Evolutionary conservation across 2,797 vertebrate genomes (phyloP).

Genomic region (Phataginus tetradactyla): DNA sequence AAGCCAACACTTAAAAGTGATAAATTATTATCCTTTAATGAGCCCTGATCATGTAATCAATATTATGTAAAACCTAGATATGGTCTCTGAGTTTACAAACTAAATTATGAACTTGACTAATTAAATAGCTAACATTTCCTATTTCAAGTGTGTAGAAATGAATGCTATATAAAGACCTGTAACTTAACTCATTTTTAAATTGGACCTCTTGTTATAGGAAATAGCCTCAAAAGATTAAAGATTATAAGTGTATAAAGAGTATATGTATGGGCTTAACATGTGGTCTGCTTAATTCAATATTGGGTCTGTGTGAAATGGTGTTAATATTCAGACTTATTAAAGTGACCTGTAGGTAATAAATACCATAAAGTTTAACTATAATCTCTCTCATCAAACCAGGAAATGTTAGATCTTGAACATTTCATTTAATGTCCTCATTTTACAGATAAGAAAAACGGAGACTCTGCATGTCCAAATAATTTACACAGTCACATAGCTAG

Average conservation of each 20-base stretch:
- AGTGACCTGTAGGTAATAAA: not conserved
- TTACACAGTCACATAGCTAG: not conserved
- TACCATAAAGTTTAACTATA: not conserved
- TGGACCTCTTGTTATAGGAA: conserved; percentile 70
- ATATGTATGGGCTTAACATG: conserved; percentile 18
- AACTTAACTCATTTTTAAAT: conserved; percentile 77
- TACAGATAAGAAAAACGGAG: not conserved
- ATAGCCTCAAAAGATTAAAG: conserved; percentile 59
- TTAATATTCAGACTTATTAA: not conserved
- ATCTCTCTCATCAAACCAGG: conserved; percentile 1
- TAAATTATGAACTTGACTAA: conserved; percentile 80
- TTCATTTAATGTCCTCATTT: conserved; percentile 18
- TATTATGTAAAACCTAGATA: conserved; percentile 82
- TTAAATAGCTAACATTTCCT: conserved; percentile 80
- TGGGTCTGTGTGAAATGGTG: not conserved
- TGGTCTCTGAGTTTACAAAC: conserved; percentile 83
- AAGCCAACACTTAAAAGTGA: conserved; percentile 75
- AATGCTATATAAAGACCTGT: conserved; percentile 71
- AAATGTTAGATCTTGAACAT: not conserved
- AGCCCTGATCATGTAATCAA: conserved; percentile 81
- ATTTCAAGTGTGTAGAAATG: conserved; percentile 71
- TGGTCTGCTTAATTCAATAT: not conserved
- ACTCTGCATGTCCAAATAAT: not conserved
- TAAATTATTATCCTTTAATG: conserved; percentile 83
- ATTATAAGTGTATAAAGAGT: conserved; percentile 7